These are phyloP conservation scores for Morpho achilles DNA, from an alignment of 2,888 invertebrate species.

Conservation along the genomic window DNA sequence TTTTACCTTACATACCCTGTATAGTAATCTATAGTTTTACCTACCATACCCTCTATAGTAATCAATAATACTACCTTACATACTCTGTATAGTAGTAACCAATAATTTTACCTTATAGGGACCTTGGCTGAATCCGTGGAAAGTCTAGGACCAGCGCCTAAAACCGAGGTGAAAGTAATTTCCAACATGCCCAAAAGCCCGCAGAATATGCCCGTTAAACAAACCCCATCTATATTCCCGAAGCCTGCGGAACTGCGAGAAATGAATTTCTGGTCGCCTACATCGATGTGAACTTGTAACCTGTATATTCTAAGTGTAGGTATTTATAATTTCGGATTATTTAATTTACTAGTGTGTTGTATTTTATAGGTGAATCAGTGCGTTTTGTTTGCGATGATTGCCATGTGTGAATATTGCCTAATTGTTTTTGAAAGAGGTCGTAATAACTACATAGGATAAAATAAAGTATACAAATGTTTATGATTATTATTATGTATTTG, in stretches of 20 bases:
- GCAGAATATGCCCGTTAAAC: constrained; percentile 45
- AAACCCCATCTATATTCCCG: constrained; percentile 63
- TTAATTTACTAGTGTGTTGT: neutral
- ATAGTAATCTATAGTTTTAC: no score
- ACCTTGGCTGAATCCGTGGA: constrained; percentile 66
- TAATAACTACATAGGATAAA: no score
- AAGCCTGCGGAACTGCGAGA: constrained; percentile 87
- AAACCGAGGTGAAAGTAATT: constrained; percentile 37
- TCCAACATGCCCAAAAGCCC: constrained; percentile 37
- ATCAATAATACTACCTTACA: no score
- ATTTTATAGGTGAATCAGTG: no score
- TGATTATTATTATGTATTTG: no score
- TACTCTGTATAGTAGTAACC: neutral
- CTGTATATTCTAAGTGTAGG: neutral
- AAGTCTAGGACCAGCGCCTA: constrained; percentile 63
- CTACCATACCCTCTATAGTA: no score
- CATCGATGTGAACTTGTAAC: constrained; percentile 82
- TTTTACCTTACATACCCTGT: no score
- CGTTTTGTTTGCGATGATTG: no score
- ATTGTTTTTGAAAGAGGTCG: no score
- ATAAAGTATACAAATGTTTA: no score
- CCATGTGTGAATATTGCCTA: no score
- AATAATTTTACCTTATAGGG: constrained; percentile 20
- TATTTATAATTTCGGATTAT: constrained; percentile 5
- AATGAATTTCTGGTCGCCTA: constrained; percentile 93